Percentiles rank a stretch among this genome's conserved stretches.
These are phyloP conservation scores for Protaetia brevitarsis DNA, from an alignment of 1,140 invertebrate genomes.

Conservation along the genomic window DNA sequence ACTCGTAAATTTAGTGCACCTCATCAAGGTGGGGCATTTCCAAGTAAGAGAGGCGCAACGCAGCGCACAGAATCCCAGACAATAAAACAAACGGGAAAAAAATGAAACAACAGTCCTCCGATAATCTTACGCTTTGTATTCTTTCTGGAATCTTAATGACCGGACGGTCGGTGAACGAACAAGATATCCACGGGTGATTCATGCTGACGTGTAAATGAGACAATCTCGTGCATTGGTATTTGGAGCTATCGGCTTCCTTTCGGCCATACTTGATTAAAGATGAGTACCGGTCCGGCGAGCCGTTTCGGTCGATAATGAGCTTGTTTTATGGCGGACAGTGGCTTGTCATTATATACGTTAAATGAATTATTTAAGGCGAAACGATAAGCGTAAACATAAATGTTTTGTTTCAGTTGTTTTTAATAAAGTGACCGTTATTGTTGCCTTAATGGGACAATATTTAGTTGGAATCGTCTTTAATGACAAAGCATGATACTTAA, in stretches of 20 bases:
- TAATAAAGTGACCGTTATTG: not conserved
- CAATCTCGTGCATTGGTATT: conserved; percentile 13
- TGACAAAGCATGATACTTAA: too few relatives aligned
- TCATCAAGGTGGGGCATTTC: conserved; percentile 12
- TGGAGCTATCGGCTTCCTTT: not conserved
- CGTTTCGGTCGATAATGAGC: conserved; percentile 8
- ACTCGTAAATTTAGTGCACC: not conserved
- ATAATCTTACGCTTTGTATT: not conserved
- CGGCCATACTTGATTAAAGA: conserved; percentile 11
- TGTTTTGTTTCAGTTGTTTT: not conserved
- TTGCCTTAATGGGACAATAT: not conserved
- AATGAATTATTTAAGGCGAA: conserved; percentile 13
- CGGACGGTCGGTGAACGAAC: not conserved
- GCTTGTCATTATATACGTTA: conserved; percentile 13
- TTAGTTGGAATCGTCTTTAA: not conserved
- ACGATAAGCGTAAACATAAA: not conserved
- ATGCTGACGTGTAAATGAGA: conserved; percentile 14
- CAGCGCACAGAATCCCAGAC: not conserved
- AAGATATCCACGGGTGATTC: not conserved
- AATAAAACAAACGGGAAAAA: not conserved
- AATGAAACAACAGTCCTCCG: not conserved
- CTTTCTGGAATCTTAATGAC: conserved; percentile 5
- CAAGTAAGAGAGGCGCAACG: not conserved
- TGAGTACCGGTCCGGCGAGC: not conserved
- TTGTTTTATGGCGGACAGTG: conserved; percentile 14